Base-by-base conservation (phyloP, 2,113 vertebrate genomes). In the Stictonetta naevosa region DNA sequence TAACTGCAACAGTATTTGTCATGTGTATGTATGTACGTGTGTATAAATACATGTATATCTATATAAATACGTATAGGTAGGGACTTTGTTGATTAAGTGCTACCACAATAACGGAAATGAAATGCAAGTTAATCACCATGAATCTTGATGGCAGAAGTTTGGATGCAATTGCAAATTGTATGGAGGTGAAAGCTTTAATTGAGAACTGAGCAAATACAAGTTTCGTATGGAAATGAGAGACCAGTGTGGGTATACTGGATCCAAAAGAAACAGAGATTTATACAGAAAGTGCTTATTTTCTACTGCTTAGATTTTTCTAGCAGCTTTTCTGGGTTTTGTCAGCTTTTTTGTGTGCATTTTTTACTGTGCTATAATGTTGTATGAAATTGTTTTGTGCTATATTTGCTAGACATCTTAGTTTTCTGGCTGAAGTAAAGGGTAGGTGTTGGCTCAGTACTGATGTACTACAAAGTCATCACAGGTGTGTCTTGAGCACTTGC, bases 11-110 rank as follows among this genome's bases (percentile, higher is more conserved):
- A 81, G 28, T 91, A 87, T 84, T 44, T 48, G 36, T 89, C 53
- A 31, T 68, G 22, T 79, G 48, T 86, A 60, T 91, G 78, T 80
- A 81, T 69, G 81, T 91, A 87, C 84, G 94, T 92, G 91, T 96
- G 58, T 95, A 77, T 95, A 92, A 95, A 94, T 97, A 95, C 55
- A 95, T 92, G 83, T 96, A 95, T 93, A 95, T 86, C 94, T 92
- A 80, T 97, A 95, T 95, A 97, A 95, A 97, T 94, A 96, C 44
- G 34, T 85, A n/a, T 73, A 83, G 58, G 63, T 90, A 95, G 60
- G 88, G 71, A 92, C 82, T 83, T 91, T 42, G 42, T 77, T 93
- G 64, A 50, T 73, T 77, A 86, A 83, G 50, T 52, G 50, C 91
- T 95, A 72, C 67, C 82, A 75, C 38, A 52, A 26, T 77, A 34